Conservation (phyloP, 2,888 invertebrate genomes). For the Acrobasis repandana region DNA sequence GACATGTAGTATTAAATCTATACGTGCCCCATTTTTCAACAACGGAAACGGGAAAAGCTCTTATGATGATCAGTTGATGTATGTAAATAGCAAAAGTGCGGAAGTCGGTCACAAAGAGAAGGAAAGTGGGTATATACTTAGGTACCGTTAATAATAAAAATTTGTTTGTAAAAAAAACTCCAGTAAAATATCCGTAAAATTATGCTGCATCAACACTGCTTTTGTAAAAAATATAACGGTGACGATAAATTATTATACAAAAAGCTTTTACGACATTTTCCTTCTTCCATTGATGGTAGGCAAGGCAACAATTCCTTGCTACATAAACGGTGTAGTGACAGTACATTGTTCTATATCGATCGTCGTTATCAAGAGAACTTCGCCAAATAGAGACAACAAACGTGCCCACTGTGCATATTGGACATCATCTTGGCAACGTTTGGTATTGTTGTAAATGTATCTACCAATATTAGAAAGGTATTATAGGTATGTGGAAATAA, state of each 20-base stretch:
- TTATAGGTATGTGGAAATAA: too few species aligned
- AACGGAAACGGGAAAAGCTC: too few species aligned
- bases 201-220: background rate
- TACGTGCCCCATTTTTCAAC: too few species aligned
- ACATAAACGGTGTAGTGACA: slow-evolving; percentile 9
- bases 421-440: slow-evolving; percentile 9
- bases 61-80: too few species aligned
- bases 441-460: background rate
- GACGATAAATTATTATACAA: slow-evolving; percentile 6
- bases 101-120: too few species aligned
- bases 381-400: slow-evolving; percentile 12
- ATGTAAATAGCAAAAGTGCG: too few species aligned
- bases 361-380: slow-evolving; percentile 16
- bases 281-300: slow-evolving; percentile 14
- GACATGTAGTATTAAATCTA: too few species aligned
- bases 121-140: too few species aligned
- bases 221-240: slow-evolving; percentile 5
- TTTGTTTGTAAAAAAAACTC: background rate
- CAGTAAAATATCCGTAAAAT: background rate
- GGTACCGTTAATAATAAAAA: too few species aligned
- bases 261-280: slow-evolving; percentile 16
- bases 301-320: slow-evolving; percentile 14
- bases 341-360: slow-evolving; percentile 18
- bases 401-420: slow-evolving; percentile 11
- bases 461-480: too few species aligned